Percentiles rank a stretch among this genome's conserved stretches.
These are phyloP conservation scores for Amphibalanus amphitrite DNA, from an alignment of 1,140 invertebrate species.

Conservation along the genomic window DNA sequence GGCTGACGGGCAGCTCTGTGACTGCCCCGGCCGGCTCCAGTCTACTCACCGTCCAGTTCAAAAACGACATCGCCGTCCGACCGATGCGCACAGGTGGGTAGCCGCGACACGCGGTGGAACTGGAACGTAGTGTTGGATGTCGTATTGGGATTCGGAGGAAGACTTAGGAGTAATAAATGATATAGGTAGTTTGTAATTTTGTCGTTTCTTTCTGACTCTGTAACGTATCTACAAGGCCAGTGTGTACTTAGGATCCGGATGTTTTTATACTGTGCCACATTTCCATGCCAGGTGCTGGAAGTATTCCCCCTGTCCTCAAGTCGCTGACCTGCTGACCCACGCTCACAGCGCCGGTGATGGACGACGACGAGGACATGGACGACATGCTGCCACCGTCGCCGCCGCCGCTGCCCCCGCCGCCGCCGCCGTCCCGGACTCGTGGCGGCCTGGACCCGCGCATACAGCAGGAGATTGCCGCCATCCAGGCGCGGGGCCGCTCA, in stretches of 20 bases:
- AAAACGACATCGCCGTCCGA: neutral
- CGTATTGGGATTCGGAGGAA: too few species aligned
- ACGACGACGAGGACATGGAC: neutral
- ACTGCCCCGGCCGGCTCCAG: neutral
- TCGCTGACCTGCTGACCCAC: too few species aligned
- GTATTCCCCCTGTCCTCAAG: too few species aligned
- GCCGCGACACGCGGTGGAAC: neutral
- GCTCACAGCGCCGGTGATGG: neutral
- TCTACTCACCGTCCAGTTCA: neutral
- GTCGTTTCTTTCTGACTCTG: too few species aligned
- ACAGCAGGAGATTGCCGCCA: constrained; percentile 3
- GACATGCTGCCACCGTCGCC: neutral
- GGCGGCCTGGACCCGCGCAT: neutral
- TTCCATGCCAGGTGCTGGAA: too few species aligned
- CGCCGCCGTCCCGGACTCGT: neutral
- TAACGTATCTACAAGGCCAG: too few species aligned
- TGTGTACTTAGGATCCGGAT: too few species aligned
- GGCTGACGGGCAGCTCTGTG: neutral
- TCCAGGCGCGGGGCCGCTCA: neutral
- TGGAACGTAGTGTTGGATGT: too few species aligned
- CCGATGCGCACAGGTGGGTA: neutral
- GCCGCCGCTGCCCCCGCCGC: too few species aligned
- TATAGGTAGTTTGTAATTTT: too few species aligned
- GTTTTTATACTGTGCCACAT: too few species aligned
- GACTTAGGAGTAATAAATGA: too few species aligned